Percentiles rank a stretch among this genome's conserved stretches.
These are phyloP conservation scores for Sitta europaea DNA, from an alignment of 2,113 vertebrate species.

Conservation along the genomic window DNA sequence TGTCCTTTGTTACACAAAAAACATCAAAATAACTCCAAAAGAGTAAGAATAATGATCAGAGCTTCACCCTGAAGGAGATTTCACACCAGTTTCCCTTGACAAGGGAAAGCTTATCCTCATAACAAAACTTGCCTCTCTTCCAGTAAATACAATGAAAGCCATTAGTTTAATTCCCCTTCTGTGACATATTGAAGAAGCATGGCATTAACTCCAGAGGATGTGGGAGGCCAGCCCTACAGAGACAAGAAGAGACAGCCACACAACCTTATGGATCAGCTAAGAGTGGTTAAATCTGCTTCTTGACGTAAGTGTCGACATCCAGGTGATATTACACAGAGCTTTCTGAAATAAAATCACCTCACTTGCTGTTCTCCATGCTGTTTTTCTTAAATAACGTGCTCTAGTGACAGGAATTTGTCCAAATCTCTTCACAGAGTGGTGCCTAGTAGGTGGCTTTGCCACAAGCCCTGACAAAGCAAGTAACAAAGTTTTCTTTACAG, in stretches of 20 bases:
- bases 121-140: neutral
- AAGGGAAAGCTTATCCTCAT: neutral
- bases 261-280: neutral
- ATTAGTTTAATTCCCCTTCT: neutral
- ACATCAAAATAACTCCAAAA: neutral
- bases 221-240: neutral
- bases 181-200: neutral
- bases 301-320: neutral
- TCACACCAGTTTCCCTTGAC: neutral
- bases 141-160: neutral
- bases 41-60: neutral
- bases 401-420: neutral
- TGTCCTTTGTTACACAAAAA: neutral
- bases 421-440: neutral
- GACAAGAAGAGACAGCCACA: neutral
- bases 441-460: neutral
- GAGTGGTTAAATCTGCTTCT: neutral
- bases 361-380: neutral
- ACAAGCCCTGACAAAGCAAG: neutral
- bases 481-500: neutral
- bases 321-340: neutral
- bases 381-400: neutral
- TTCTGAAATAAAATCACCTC: neutral
- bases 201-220: neutral
- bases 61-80: neutral